Conservation (phyloP, 2,888 invertebrate species). For the Diarsia brunnea region DNA sequence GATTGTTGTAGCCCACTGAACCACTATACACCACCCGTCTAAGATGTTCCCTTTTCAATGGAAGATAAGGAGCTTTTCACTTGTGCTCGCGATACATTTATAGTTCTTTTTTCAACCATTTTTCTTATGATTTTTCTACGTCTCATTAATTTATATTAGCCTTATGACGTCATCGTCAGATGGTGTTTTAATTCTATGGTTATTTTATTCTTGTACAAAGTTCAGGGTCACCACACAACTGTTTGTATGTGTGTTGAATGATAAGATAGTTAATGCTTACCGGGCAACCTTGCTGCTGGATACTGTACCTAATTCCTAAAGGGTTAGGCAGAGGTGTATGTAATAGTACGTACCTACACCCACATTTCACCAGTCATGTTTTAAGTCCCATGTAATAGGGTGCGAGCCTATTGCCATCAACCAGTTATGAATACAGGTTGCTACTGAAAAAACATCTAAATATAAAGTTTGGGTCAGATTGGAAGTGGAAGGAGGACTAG, state of each 20-base stretch:
- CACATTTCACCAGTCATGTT: not conserved
- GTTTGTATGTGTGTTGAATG: not conserved
- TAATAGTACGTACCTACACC: not conserved
- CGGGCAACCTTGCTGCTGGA: not conserved
- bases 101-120: not conserved
- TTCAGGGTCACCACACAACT: not conserved
- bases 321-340: not conserved
- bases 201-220: not conserved
- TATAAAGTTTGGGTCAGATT: too few species aligned
- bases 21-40: too few species aligned
- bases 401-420: not conserved
- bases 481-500: too few species aligned
- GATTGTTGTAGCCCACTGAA: too few species aligned
- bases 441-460: too few species aligned
- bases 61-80: not conserved
- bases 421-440: too few species aligned
- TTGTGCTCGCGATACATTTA: not conserved
- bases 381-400: not conserved
- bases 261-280: not conserved
- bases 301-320: not conserved
- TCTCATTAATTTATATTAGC: constrained; percentile 9
- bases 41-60: not conserved
- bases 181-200: constrained; percentile 11
- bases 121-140: not conserved
- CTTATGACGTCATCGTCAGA: not conserved